Percentiles rank a stretch among this genome's conserved stretches.
Conservation (phyloP, 2,113 vertebrate genomes). For the Narcine bancroftii region DNA sequence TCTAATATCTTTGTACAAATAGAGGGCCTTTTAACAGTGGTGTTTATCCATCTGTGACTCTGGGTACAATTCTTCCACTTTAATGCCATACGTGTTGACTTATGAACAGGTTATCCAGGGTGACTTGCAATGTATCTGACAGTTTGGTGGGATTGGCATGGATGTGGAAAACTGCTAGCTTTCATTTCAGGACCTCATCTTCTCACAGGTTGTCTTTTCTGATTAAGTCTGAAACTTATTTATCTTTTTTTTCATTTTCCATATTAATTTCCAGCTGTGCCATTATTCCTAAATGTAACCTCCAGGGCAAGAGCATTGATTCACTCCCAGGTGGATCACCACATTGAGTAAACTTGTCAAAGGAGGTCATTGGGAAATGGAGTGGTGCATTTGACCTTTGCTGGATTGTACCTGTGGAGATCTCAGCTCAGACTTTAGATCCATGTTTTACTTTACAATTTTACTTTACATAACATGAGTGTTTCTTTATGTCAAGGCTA, state of each 20-base stretch:
- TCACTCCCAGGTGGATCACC: background rate
- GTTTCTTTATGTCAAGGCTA: background rate
- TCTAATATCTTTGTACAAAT: too few species aligned
- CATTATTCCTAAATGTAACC: conserved; percentile 3
- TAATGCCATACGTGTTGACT: background rate
- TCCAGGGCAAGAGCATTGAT: background rate
- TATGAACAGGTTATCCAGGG: background rate
- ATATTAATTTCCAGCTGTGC: background rate
- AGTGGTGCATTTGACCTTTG: background rate
- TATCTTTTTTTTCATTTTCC: background rate
- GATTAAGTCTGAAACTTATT: background rate
- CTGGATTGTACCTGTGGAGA: background rate
- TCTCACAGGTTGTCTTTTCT: background rate
- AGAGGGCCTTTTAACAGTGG: too few species aligned
- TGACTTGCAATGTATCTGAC: background rate
- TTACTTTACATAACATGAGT: background rate
- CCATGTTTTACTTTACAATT: background rate
- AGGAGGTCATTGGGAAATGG: background rate
- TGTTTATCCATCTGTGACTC: too few species aligned
- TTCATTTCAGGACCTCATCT: background rate
- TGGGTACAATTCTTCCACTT: too few species aligned
- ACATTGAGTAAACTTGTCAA: background rate
- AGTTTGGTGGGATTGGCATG: background rate
- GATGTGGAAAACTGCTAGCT: background rate
- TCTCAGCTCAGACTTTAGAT: background rate